phyloP scores from a whole-genome alignment of 2,888 invertebrate genomes.

The Ypsolopha sequella region DNA sequence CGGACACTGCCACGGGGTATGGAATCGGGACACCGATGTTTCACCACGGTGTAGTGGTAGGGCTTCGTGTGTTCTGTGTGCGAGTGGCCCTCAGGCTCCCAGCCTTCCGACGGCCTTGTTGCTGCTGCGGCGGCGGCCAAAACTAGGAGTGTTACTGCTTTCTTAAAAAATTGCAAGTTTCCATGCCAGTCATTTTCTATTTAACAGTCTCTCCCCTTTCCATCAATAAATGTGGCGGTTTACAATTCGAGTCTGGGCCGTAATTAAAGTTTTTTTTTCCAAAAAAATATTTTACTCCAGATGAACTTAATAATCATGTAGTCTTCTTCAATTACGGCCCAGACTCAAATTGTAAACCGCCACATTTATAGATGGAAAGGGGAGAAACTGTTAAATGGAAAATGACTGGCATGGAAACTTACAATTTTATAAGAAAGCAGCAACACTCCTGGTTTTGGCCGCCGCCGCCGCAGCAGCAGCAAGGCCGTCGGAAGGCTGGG shows the following conservation, averaged over 20 bases:
- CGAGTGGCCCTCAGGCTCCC: slow-evolving; percentile 70
- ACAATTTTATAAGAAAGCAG: slow-evolving; percentile 36
- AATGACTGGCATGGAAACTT: not conserved
- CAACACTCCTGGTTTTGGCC: slow-evolving; percentile 44
- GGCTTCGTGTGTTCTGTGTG: slow-evolving; percentile 78
- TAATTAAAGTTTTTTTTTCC: not conserved
- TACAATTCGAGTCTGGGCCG: not conserved
- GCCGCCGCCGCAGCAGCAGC: slow-evolving; percentile 32
- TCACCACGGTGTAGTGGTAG: slow-evolving; percentile 77
- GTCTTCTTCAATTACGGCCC: not conserved
- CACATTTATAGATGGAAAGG: not conserved
- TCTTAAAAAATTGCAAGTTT: slow-evolving; percentile 20
- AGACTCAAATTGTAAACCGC: not conserved
- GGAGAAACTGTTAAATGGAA: not conserved
- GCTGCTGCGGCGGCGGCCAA: slow-evolving; percentile 36
- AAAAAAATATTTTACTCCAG: not conserved
- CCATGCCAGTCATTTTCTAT: not conserved
- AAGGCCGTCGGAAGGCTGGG: slow-evolving; percentile 54
- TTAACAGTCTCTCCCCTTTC: not conserved
- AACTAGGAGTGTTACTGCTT: slow-evolving; percentile 50
- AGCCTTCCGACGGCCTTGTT: slow-evolving; percentile 46
- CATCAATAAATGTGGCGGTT: not conserved
- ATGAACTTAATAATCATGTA: not conserved
- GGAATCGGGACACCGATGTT: slow-evolving; percentile 81
- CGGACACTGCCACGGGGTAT: slow-evolving; percentile 78